Evolutionary conservation across 2,888 invertebrate species (phyloP), one percentile per base, ranked within the genome.

Genomic region (Serripes groenlandicus): DNA sequence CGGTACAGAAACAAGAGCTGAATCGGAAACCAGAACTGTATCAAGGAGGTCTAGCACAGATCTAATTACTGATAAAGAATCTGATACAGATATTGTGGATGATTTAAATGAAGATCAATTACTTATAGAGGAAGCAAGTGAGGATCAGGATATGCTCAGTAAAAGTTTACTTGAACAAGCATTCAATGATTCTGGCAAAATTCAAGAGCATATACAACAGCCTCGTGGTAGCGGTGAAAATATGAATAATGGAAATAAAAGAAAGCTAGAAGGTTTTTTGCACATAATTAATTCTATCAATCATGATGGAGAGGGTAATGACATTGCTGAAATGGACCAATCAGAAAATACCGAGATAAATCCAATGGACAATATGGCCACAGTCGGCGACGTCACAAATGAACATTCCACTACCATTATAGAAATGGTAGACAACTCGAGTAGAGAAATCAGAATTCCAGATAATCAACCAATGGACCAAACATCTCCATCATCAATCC

Each of bases 11-110:
- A 81, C 72, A 21, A 70, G 71, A 56, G 56, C 56, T 23, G 71
- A 78, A 35, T 74, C 74, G 21, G 62, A 62, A 35, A 78, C 77
- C 15, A 75, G 75, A 26, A 32, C 73, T 42, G 35, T 68, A 30
- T 75, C 75, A 21, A 64, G 78, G 35, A 58, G 74, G 23, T 77
- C 68, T 32, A 83, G 75, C 49, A 72, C 68, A 52, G 74, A 81
- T 54, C 21, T 60, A 35, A 34, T 60, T n/a, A 75, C 58, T 35
- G 64, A 75, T 49, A 64, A 69, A 4, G 80, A 75, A 62, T 34
- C 49, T 7, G 76, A 70, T 42, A 56, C 60, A 28, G 77, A 52
- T 52, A 37, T 35, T 30, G n/a, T 56, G 15, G 74, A 74, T 23
- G 71, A 56, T 34, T n/a, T 56, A 30, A 35, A 32, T 56, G 35